Base-by-base conservation (phyloP, 2,888 invertebrate species). In the Euspilapteryx auroguttella region DNA sequence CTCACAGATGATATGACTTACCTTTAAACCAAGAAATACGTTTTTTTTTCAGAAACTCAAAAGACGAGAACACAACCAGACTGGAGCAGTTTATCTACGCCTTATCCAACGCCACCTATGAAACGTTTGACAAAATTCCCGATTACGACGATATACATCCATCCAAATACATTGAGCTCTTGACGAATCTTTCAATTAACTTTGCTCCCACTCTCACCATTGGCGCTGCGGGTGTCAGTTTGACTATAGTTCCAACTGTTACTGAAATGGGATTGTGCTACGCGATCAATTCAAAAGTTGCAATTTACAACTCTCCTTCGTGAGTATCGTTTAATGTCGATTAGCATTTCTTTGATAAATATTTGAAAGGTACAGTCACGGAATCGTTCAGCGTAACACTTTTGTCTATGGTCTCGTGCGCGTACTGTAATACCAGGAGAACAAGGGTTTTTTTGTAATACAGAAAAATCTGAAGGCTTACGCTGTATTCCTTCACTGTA, bases 181-280 rank as follows among this genome's bases (percentile, higher is more conserved):
- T 86, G 3, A 42, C 80, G 31, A 76, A 79, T 28, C 54, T 86
- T 21, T 53, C 77, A 1, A 53, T 62, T 2, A 41, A 47, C 1
- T 81, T 81, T 42, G 68, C 68, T 22, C 83, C 66, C 0, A 51
- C 54, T 0, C 40, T 77, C 31, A 77, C 80, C 2, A 79, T 80
- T 34, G 81, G 80, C 24, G 79, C 80, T 17, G 54, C 78, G 1
- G 76, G 78, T 1, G 58, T 78, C 26, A 49, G 50, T 32, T 52
- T 81, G 39, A 54, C 55, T 22, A 57, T 85, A n/a, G 64, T 80
- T 23, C 78, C 79, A 7, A 82, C 81, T 1, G 53, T 85, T 7
- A 83, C 85, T 0, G 87, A 87, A 49, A 79, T 84, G 69, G 87
- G 87, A 2, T 51, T 85, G 31, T 87, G 87, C 39, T 83, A 84